Evolutionary conservation across 2,888 invertebrate species (phyloP).

Genomic region (Artemia sinica): DNA sequence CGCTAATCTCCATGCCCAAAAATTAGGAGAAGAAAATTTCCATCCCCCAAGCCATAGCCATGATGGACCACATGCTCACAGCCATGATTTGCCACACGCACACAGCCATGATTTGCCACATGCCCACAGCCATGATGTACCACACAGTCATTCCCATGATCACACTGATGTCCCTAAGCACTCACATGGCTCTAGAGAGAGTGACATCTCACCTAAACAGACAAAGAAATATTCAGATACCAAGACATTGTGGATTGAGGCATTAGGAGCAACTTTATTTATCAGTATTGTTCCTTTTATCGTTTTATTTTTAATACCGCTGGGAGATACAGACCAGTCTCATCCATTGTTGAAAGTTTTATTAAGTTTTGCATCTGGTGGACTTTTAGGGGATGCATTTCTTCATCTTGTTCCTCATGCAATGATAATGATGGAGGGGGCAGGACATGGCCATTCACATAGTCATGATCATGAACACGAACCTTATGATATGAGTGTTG

Average conservation of each 20-base stretch:
- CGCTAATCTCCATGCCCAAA: constrained; percentile 38
- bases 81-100: constrained; percentile 23
- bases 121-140: too few species aligned
- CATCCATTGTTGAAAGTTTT: constrained; percentile 73
- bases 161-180: constrained; percentile 23
- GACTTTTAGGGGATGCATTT: constrained; percentile 93
- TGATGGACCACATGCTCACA: constrained; percentile 20
- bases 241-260: constrained; percentile 49
- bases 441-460: constrained; percentile 36
- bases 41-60: constrained; percentile 24
- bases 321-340: constrained; percentile 66
- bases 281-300: constrained; percentile 90
- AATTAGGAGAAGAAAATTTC: constrained; percentile 14
- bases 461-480: constrained; percentile 37
- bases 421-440: constrained; percentile 37
- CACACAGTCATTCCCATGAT: constrained; percentile 27
- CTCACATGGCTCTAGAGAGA: not conserved
- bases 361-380: constrained; percentile 82
- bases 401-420: constrained; percentile 97
- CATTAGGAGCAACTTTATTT: constrained; percentile 71
- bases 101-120: too few species aligned
- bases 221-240: constrained; percentile 21
- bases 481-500: constrained; percentile 67
- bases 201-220: not conserved
- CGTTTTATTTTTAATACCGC: constrained; percentile 75